A percentile compares a stretch with the other conserved stretches of the same genome.
These are phyloP conservation scores for Otolemur garnettii DNA, from an alignment of 2,113 vertebrate genomes.

Conservation along the genomic window DNA sequence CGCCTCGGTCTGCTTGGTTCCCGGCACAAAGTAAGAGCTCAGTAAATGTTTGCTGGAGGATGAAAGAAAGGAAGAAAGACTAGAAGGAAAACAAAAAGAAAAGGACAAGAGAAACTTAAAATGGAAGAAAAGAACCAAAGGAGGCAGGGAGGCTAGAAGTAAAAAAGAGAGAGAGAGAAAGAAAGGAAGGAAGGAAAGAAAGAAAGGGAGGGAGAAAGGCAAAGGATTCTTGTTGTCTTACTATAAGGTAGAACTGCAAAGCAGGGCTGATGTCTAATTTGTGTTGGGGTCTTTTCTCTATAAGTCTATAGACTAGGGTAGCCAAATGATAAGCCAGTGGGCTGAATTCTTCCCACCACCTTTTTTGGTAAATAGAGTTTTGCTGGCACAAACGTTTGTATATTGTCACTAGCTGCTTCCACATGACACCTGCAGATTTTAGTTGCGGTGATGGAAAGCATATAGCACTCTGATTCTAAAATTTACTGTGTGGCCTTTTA, in stretches of 20 bases:
- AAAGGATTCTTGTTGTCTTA: background rate
- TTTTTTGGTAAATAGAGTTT: background rate
- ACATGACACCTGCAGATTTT: background rate
- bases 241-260: background rate
- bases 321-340: background rate
- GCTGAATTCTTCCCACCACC: background rate
- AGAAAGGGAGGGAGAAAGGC: background rate
- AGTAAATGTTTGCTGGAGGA: background rate
- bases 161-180: background rate
- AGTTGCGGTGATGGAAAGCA: background rate
- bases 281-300: background rate
- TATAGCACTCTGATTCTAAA: background rate
- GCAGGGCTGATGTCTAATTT: background rate
- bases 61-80: background rate
- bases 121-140: background rate
- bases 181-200: background rate
- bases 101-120: background rate
- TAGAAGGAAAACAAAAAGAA: background rate
- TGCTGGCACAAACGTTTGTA: background rate
- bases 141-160: background rate
- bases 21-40: background rate
- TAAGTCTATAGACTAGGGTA: background rate
- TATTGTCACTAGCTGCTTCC: background rate
- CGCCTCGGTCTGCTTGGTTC: background rate
- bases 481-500: background rate